Percentiles rank a stretch among this genome's conserved stretches.
Conservation (phyloP, 2,888 invertebrate species). For the Leptogaster cylindrica region DNA sequence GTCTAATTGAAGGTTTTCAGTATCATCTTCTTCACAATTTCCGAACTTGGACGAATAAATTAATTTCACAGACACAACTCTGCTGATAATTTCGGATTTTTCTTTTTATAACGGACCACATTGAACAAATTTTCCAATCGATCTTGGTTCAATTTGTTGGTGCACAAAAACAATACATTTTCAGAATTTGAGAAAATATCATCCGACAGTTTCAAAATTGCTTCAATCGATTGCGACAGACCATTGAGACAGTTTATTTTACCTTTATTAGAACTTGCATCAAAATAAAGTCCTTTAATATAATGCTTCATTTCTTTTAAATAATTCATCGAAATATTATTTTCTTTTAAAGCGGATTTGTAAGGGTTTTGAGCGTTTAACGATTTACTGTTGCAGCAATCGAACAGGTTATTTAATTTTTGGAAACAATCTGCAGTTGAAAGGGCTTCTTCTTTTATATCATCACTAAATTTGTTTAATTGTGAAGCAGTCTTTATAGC, state of each 20-base stretch:
- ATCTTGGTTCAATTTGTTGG: conserved; percentile 6
- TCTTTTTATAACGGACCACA: neutral
- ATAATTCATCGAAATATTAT: neutral
- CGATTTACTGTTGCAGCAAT: no score
- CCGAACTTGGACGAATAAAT: neutral
- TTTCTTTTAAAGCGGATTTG: neutral
- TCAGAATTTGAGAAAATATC: neutral
- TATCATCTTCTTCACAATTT: conserved; percentile 6
- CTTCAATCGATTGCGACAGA: neutral
- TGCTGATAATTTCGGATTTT: neutral
- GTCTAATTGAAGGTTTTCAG: neutral
- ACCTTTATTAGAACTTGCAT: neutral
- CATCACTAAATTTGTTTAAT: no score
- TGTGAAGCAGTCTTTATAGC: no score
- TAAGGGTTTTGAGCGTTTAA: no score
- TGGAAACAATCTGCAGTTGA: no score
- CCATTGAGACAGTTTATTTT: neutral
- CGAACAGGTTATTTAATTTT: no score
- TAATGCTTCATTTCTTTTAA: neutral
- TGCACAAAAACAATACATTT: neutral
- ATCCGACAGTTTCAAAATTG: neutral
- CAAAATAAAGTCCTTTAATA: neutral
- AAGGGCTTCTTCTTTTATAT: no score
- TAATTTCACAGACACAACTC: neutral
- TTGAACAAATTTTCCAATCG: conserved; percentile 14